Base-by-base conservation (phyloP, 2,888 invertebrate species). In the Crossocerus cetratus region DNA sequence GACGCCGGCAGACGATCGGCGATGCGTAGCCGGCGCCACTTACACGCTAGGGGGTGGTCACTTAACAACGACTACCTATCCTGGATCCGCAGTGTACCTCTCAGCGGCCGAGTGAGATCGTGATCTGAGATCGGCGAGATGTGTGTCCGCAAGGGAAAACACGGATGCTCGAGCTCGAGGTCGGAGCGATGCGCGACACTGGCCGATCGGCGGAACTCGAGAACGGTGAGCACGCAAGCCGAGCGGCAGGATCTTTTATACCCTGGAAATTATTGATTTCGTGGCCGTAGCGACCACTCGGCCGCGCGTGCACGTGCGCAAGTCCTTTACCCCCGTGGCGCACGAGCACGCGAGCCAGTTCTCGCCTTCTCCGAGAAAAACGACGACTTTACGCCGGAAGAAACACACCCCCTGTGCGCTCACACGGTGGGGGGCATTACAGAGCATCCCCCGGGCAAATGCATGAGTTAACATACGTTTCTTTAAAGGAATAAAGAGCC, bases 201-300 rank as follows among this genome's bases (percentile, higher is more conserved):
- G 16, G 75, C 80, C 76, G 77, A 72, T 82, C 74, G 75, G 79
- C 72, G 74, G 82, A 80, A 82, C 84, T 81, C 73, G 62, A 78
- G 80, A 81, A 16, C 49, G 78, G 70, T 77, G 72, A 73, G 69
- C 78, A 74, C 76, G 80, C 65, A 70, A 74, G 49, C 79, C 75
- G 77, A 77, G 32, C 32, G 72, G 76, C 84, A 78, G 82, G 81
- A 81, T 82, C 84, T 85, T 84, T 83, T 84, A 83, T 86, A 86
- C 82, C 84, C 82, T 81, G 77, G 82, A 82, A 82, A 80, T 84
- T 86, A 86, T 86, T 86, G 86, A 86, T 86, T 77, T 74, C 66
- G 72, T 63, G 78, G 72, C 68, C 63, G 49, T 14, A 49, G 49
- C 62, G 53, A 65, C 22, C 49, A 69, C 16, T 58, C 53, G 66